These are phyloP conservation scores for Typhlomys cinereus DNA, from an alignment of 2,113 vertebrate genomes.

Conservation along the genomic window DNA sequence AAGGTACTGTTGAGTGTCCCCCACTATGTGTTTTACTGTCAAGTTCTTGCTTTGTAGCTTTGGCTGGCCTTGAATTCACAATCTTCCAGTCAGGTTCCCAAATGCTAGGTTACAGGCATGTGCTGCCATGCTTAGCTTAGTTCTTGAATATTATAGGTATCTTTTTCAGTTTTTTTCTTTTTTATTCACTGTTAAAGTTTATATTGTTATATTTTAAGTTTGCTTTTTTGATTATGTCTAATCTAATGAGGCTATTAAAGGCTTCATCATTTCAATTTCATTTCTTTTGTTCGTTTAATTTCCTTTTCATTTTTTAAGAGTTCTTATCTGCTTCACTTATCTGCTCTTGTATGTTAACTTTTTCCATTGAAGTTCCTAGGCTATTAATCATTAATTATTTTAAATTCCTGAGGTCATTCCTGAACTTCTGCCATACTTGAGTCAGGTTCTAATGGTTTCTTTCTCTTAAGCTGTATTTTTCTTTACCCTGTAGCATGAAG, in stretches of 20 bases:
- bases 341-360: constrained; percentile 27
- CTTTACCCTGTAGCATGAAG: neutral
- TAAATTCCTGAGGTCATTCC: constrained; percentile 16
- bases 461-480: neutral
- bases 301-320: neutral
- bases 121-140: neutral
- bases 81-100: neutral
- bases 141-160: neutral
- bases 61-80: neutral
- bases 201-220: neutral
- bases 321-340: neutral
- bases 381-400: constrained; percentile 21
- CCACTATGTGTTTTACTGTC: no score
- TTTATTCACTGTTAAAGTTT: neutral
- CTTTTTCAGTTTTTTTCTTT: neutral
- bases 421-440: neutral
- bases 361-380: neutral
- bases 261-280: neutral
- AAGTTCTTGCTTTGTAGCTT: neutral
- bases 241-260: neutral
- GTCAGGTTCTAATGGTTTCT: constrained; percentile 17
- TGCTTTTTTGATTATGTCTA: neutral
- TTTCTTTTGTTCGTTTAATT: neutral
- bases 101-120: neutral
- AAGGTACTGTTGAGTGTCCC: no score